Conservation (phyloP, 1,140 invertebrate species). For the Pollicipes pollicipes region DNA sequence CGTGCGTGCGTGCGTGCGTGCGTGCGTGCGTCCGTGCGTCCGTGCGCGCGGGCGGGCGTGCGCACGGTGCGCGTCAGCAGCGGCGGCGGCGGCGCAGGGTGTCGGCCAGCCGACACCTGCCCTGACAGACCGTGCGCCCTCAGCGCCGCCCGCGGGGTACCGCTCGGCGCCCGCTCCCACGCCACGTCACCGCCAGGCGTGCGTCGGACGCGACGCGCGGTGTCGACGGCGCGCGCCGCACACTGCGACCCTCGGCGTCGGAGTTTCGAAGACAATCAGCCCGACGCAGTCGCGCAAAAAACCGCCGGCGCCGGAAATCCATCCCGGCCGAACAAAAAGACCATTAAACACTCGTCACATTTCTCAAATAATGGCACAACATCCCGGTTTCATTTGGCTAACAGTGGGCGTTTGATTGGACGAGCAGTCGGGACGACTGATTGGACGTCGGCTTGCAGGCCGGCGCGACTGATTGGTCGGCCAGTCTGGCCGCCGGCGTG, state of each 20-base stretch:
- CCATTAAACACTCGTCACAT: background rate
- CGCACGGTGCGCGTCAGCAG: too few relatives aligned
- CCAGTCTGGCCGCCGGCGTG: too few relatives aligned
- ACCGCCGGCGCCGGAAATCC: background rate
- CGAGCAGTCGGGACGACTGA: background rate
- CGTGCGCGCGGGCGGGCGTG: too few relatives aligned
- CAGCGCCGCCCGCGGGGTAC: too few relatives aligned
- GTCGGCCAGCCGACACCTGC: too few relatives aligned
- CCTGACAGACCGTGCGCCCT: too few relatives aligned
- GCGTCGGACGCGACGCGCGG: too few relatives aligned
- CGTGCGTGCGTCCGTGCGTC: too few relatives aligned
- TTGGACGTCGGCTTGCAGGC: background rate
- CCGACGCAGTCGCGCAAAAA: background rate
- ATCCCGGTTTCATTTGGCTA: background rate
- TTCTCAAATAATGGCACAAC: slow-evolving; percentile 2
- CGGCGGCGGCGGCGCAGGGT: too few relatives aligned
- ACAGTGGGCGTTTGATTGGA: background rate
- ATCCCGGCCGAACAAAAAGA: background rate
- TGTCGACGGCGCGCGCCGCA: background rate
- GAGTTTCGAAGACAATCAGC: background rate
- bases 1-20: too few relatives aligned
- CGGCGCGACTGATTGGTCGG: background rate
- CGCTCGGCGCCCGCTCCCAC: too few relatives aligned
- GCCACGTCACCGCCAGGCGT: background rate
- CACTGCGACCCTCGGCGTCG: too few relatives aligned